Evolutionary conservation across 2,888 invertebrate genomes (phyloP).

Genomic region (Nowickia ferox): DNA sequence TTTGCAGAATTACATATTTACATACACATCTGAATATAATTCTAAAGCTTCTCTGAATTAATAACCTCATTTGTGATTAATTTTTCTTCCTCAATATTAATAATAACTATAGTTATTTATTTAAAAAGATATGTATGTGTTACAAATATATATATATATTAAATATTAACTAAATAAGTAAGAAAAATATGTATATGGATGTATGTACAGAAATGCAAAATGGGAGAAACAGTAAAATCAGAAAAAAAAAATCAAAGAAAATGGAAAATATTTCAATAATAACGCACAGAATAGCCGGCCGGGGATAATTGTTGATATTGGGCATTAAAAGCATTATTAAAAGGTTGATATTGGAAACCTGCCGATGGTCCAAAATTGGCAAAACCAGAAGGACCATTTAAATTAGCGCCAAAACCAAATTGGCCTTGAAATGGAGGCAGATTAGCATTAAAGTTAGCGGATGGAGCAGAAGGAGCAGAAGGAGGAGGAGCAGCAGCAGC

Average conservation of each 20-base stretch:
- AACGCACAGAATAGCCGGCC: constrained; percentile 52
- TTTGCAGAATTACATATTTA: too few relatives aligned
- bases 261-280: constrained; percentile 43
- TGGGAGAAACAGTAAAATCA: constrained; percentile 9
- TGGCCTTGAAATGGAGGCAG: neutral
- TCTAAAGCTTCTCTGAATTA: neutral
- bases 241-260: neutral
- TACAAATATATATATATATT: constrained; percentile 29
- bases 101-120: constrained; percentile 49
- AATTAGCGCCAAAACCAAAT: neutral
- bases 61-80: neutral
- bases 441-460: constrained; percentile 16
- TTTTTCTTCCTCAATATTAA: constrained; percentile 49
- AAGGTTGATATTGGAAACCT: constrained; percentile 49
- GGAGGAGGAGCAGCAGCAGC: neutral
- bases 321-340: constrained; percentile 24
- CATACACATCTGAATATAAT: too few relatives aligned
- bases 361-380: constrained; percentile 24
- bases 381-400: constrained; percentile 18
- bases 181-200: constrained; percentile 3
- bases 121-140: neutral
- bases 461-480: too few relatives aligned
- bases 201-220: constrained; percentile 43
- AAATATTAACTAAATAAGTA: constrained; percentile 31
- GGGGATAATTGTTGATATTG: constrained; percentile 60